Base-by-base conservation (phyloP, 1,140 invertebrate species). In the Caenorhabditis remanei region DNA sequence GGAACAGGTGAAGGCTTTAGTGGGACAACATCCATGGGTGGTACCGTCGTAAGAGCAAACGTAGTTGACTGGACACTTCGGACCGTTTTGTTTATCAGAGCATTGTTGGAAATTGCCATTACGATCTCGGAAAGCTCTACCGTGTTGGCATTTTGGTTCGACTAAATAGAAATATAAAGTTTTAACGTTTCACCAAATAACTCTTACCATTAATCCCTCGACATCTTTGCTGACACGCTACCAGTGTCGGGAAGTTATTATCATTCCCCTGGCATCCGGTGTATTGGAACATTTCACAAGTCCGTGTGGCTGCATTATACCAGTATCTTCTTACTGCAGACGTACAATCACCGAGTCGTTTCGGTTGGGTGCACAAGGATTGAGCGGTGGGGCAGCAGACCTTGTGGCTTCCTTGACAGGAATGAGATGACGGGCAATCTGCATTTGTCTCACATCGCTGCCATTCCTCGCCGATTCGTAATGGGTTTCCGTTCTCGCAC, bases 321-420 rank as follows among this genome's bases (percentile, higher is more conserved):
- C 91, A 91, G 79, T 92, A 91, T 21, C 91, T 55, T 14, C 91
- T 82, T 19, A 92, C 91, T 65, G 90, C 90, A 41, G 84, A 90
- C 8, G 91, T 92, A 65, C 91, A 92, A 67, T 92, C 91, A 11
- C 91, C 91, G 19, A 91, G 71, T n/a, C 91, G 85, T 88, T 92
- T 92, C n/a, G 91, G 91, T 58, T 92, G 91, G 1, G 91, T 91
- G 75, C 91, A 92, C 56, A 92, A 92, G n/a, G 90, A 90, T 84
- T 92, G 91, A 40, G 91, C 91, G 48, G 91, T 92, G 21, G 91
- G 91, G 71, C 91, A 92, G 85, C 91, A 92, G 43, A 92, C 91
- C 85, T 92, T 92, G 83, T 92, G 91, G 14, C 71, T 83, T 32
- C 87, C 79, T 85, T 92, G 90, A 55, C 91, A 92, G 24, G 88